Conservation (phyloP, 2,888 invertebrate species). For the Aphodius sticticus region DNA sequence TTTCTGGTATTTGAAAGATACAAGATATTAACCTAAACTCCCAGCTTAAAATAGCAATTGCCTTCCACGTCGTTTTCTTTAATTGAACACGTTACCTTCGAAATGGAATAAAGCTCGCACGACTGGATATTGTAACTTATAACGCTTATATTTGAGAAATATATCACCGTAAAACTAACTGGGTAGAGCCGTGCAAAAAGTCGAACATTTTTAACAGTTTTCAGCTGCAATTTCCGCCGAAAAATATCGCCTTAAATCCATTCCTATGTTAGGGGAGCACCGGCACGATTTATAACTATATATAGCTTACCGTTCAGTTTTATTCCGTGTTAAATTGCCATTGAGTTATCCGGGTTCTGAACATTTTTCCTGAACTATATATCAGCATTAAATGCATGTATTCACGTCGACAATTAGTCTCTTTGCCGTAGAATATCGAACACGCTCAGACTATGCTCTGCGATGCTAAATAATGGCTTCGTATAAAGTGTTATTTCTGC, state of each 20-base stretch:
- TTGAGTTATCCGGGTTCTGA: conserved; percentile 6
- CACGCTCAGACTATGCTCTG: neutral
- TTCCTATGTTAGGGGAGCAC: conserved; percentile 15
- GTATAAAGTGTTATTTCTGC: neutral
- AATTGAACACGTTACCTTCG: too few species aligned
- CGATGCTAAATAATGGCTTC: neutral
- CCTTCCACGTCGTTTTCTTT: too few species aligned
- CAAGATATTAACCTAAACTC: too few species aligned
- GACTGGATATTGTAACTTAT: conserved; percentile 7
- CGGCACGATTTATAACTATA: conserved; percentile 23
- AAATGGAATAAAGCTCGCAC: neutral
- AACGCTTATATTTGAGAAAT: conserved; percentile 16
- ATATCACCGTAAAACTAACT: conserved; percentile 24
- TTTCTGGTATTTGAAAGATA: too few species aligned
- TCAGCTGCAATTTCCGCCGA: conserved; percentile 20
- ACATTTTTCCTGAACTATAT: neutral
- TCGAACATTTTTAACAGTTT: conserved; percentile 14
- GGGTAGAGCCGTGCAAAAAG: conserved; percentile 13
- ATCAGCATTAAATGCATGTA: neutral
- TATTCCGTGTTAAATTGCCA: conserved; percentile 20
- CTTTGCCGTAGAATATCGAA: neutral
- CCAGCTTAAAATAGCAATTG: too few species aligned
- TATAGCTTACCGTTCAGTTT: conserved; percentile 18
- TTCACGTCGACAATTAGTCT: neutral
- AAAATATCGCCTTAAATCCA: conserved; percentile 23